These are phyloP conservation scores for Tyto alba DNA, from an alignment of 2,113 vertebrate genomes.

Conservation along the genomic window DNA sequence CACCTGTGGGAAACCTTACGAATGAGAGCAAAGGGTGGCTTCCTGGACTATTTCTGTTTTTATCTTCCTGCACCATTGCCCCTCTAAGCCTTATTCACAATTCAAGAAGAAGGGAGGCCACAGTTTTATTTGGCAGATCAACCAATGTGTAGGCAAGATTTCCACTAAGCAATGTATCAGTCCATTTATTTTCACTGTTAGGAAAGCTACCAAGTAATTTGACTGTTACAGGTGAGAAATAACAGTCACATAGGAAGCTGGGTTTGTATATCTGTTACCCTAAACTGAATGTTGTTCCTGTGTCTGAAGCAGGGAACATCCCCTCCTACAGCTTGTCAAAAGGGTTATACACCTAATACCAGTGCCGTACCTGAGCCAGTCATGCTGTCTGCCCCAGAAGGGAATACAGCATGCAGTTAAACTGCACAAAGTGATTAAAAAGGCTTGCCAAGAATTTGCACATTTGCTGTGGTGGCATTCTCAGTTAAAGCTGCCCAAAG, in stretches of 20 bases:
- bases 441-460: background rate
- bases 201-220: background rate
- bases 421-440: background rate
- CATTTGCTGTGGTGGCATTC: background rate
- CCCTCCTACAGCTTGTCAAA: background rate
- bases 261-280: background rate
- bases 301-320: background rate
- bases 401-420: background rate
- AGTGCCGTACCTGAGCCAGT: background rate
- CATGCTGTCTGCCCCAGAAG: background rate
- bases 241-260: background rate
- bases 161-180: background rate
- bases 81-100: background rate
- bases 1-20: background rate
- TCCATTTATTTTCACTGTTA: background rate
- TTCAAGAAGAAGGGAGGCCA: background rate
- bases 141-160: background rate
- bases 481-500: background rate
- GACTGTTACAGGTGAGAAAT: background rate
- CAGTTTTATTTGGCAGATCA: background rate
- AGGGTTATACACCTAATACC: background rate
- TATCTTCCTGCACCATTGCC: background rate
- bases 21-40: background rate
- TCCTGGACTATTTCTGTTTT: background rate
- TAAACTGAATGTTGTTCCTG: background rate